A percentile compares a stretch with the other conserved stretches of the same genome.
Conservation (phyloP, 2,888 invertebrate species). For the Temnothorax ravouxi region DNA sequence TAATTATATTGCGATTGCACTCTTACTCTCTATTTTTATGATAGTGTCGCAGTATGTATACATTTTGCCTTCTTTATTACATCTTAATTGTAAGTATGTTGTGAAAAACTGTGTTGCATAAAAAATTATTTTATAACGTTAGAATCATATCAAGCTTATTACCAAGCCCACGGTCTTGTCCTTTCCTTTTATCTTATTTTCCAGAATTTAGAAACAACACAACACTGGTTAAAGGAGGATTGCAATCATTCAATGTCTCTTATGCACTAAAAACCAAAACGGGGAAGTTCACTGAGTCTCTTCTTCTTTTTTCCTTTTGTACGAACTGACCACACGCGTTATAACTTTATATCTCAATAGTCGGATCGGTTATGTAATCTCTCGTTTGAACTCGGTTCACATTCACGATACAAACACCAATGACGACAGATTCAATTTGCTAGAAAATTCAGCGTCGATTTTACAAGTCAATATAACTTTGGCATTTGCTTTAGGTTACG, state of each 20-base stretch:
- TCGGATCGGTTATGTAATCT: conserved; percentile 63
- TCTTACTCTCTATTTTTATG: conserved; percentile 57
- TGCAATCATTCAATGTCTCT: conserved; percentile 70
- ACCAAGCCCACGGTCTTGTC: conserved; percentile 65
- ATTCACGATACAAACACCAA: conserved; percentile 71
- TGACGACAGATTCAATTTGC: conserved; percentile 64
- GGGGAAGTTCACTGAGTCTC: conserved; percentile 64
- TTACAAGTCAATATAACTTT: conserved; percentile 78
- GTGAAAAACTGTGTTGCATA: conserved; percentile 77
- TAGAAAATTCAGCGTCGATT: conserved; percentile 61
- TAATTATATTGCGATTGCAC: conserved; percentile 61
- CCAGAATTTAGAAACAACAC: conserved; percentile 72
- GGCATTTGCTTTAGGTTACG: conserved; percentile 89
- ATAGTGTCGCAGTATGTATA: conserved; percentile 52
- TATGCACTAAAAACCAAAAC: conserved; percentile 70
- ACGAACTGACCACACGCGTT: conserved; percentile 62
- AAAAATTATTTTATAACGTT: conserved; percentile 74
- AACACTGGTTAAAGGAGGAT: conserved; percentile 69
- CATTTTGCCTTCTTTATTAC: conserved; percentile 51
- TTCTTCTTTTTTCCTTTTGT: conserved; percentile 18
- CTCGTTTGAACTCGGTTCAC: conserved; percentile 64
- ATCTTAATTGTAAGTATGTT: conserved; percentile 68
- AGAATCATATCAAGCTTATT: conserved; percentile 61
- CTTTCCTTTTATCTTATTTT: conserved; percentile 30
- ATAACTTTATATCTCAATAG: conserved; percentile 58